Percentiles rank a stretch among this genome's conserved stretches.
phyloP scores from a whole-genome alignment of 2,113 vertebrate genomes.

The Nothoprocta pentlandii region DNA sequence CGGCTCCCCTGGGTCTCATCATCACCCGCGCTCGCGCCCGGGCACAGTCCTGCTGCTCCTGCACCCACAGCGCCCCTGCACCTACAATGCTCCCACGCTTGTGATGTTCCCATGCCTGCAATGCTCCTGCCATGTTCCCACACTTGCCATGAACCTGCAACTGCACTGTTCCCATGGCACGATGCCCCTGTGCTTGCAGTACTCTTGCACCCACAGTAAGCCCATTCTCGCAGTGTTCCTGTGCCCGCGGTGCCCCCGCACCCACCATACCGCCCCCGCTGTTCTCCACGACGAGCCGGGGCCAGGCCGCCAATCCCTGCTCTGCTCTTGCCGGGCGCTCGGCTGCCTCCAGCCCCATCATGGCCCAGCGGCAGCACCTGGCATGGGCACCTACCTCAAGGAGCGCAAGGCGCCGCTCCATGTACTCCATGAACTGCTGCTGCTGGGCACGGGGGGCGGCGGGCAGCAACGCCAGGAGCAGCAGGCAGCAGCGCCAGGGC shows the following conservation, averaged over 20 bases:
- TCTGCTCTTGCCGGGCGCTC: background rate
- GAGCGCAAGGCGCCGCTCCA: slow-evolving; percentile 79
- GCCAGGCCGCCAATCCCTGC: background rate
- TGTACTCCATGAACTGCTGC: slow-evolving; percentile 83
- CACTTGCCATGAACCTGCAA: background rate
- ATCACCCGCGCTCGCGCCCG: too few species aligned
- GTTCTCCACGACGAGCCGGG: background rate
- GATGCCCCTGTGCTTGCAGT: too few species aligned
- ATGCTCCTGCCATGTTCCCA: too few species aligned
- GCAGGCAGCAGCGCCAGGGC: slow-evolving; percentile 69
- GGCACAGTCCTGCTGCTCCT: background rate
- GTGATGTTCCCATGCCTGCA: too few species aligned
- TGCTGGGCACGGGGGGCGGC: slow-evolving; percentile 72
- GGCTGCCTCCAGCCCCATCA: too few species aligned
- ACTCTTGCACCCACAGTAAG: too few species aligned
- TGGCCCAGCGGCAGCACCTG: too few species aligned
- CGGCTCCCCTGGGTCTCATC: background rate
- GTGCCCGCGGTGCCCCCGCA: rapidly evolving
- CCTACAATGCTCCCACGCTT: too few species aligned
- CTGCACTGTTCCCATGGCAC: rapidly evolving
- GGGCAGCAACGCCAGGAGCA: slow-evolving; percentile 68
- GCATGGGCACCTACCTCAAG: slow-evolving; percentile 77
- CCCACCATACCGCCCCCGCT: rapidly evolving
- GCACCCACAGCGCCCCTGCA: too few species aligned
- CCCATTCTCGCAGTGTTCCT: too few species aligned